Evolutionary conservation across 2,888 invertebrate genomes (phyloP).

Genomic region (Sesia bembeciformis): DNA sequence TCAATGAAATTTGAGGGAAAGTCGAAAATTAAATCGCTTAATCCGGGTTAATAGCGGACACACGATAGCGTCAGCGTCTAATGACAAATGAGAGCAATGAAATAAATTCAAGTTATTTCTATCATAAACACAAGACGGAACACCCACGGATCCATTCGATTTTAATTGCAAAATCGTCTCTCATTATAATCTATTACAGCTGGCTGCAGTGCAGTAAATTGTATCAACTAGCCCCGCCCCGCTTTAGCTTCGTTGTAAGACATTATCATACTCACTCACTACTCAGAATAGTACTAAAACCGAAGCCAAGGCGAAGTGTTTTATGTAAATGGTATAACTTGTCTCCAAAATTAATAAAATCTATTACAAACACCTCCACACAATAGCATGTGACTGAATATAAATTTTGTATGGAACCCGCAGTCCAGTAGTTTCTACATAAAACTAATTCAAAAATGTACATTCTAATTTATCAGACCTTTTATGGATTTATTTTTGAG

Average conservation of each 20-base stretch:
- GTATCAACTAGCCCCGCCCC: background rate
- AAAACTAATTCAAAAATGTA: too few relatives aligned
- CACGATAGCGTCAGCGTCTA: constrained; percentile 38
- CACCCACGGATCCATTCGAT: constrained; percentile 7
- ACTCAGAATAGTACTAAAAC: too few relatives aligned
- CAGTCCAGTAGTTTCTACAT: too few relatives aligned
- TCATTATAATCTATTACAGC: background rate
- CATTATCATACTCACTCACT: too few relatives aligned
- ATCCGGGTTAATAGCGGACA: constrained; percentile 52
- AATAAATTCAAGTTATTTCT: constrained; percentile 18
- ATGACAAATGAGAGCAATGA: constrained; percentile 31
- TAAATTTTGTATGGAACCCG: too few relatives aligned
- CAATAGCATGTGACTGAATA: too few relatives aligned
- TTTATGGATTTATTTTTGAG: too few relatives aligned
- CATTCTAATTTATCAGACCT: too few relatives aligned
- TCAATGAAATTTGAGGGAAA: constrained; percentile 60
- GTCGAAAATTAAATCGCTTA: constrained; percentile 64
- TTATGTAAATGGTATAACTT: too few relatives aligned
- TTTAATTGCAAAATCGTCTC: background rate
- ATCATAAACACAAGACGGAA: constrained; percentile 21
- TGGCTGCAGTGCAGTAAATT: background rate
- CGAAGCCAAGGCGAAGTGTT: too few relatives aligned
- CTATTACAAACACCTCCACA: too few relatives aligned
- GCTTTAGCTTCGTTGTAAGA: background rate
- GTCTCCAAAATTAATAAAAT: too few relatives aligned